Percentiles rank a stretch among this genome's conserved stretches.
These are phyloP conservation scores for Manduca sexta DNA, from an alignment of 1,140 invertebrate genomes.

Conservation along the genomic window DNA sequence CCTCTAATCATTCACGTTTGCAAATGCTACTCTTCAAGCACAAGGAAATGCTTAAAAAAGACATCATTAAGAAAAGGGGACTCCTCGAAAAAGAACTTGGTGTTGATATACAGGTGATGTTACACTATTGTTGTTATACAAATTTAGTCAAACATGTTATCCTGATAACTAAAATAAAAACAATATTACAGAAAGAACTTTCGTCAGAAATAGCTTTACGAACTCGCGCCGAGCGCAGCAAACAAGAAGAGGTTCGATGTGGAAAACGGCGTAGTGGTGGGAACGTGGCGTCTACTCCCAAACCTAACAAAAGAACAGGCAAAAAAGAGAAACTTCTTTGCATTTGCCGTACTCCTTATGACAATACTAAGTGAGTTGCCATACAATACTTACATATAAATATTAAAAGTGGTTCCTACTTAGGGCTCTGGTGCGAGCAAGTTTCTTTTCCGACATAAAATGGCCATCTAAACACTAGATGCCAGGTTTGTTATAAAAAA, in stretches of 20 bases:
- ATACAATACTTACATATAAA: too few species aligned
- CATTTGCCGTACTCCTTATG: slow-evolving; percentile 95
- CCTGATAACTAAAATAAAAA: background rate
- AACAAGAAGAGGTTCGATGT: slow-evolving; percentile 79
- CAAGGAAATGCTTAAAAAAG: slow-evolving; percentile 94
- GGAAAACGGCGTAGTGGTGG: slow-evolving; percentile 31
- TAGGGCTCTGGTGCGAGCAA: too few species aligned
- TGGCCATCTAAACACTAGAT: too few species aligned
- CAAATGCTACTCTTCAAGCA: slow-evolving; percentile 85
- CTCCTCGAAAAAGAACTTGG: slow-evolving; percentile 93
- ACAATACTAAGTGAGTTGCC: slow-evolving; percentile 91
- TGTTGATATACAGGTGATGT: slow-evolving; percentile 85
- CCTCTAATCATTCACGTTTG: slow-evolving; percentile 72
- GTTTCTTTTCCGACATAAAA: too few species aligned
- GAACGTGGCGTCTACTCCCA: slow-evolving; percentile 34
- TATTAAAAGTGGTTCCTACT: too few species aligned
- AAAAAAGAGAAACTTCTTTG: slow-evolving; percentile 93
- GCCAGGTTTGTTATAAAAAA: too few species aligned
- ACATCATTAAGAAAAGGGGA: slow-evolving; percentile 92
- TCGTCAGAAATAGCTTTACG: slow-evolving; percentile 78
- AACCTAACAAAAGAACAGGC: slow-evolving; percentile 49
- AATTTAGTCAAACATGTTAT: background rate
- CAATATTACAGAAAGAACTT: slow-evolving; percentile 77
- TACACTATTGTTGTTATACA: background rate
- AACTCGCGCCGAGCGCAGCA: slow-evolving; percentile 80